Base-by-base conservation (phyloP, 2,797 vertebrate genomes). In the Tenualosa ilisha region DNA sequence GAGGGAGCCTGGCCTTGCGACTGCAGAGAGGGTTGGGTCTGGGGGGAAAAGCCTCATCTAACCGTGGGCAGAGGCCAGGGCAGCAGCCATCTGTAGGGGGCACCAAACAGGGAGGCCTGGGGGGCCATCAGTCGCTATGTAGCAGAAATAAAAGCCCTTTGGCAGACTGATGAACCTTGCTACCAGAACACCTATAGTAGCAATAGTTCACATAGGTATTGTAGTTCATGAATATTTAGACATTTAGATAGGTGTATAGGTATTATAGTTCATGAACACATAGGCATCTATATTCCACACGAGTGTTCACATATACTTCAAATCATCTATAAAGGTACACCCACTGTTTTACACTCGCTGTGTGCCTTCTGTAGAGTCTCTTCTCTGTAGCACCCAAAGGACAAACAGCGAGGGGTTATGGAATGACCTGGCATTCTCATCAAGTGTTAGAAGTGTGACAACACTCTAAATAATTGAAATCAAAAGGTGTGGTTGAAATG, bases 41-140 rank as follows among this genome's bases (percentile, higher is more conserved):
- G 6, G 8, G 68, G 31, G n/a, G 63, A 65, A 63, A 86, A 89
- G 90, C 89, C 89, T 83, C 81, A 82, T 86, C 87, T 85, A 56
- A 85, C 43, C 72, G 86, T 20, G 53, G 75, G 65, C 82, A 86
- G 82, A 84, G 51, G 86, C 86, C 26, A 26, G 53, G 63, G 82
- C 83, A 43, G 20, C 37, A 22, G 40, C 72, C 40, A 46, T 79
- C 13, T 79, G 37, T 40, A 43, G 72, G 17, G 37, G 17, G 40
- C 72, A 46, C 72, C 72, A 46, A 20, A 46, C 20, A 6, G 37
- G 40, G 7, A 43, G 72, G 17, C 72, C 72, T 22, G n/a, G 22
- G 56, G 20, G 56, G n/a, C 59, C 59, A 24, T 63, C 22, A 9
- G 72, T 79, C 72, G 20, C 40, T 22, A 22, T 22, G 72, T 5